Conservation (phyloP, 2,888 invertebrate species). For the Agrotis clavis region DNA sequence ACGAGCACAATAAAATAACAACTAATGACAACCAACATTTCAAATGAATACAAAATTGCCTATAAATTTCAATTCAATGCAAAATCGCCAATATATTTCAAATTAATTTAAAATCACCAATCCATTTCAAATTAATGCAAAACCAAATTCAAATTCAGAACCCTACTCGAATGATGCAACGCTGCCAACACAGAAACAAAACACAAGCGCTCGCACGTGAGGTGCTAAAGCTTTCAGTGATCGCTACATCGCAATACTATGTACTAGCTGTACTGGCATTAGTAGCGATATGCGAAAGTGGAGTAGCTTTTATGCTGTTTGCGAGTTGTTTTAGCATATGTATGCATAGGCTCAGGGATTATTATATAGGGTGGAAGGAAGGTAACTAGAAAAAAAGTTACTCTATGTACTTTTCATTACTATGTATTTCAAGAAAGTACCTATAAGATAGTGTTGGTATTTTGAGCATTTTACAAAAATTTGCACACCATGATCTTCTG, state of each 20-base stretch:
- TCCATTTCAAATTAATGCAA: not conserved
- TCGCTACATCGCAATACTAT: slow-evolving; percentile 32
- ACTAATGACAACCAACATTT: no score
- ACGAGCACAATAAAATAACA: no score
- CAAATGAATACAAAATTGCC: no score
- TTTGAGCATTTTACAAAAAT: no score
- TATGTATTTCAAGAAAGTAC: no score
- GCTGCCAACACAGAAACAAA: slow-evolving; percentile 21
- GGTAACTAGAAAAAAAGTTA: not conserved
- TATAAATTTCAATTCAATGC: no score
- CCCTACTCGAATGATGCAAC: slow-evolving; percentile 22
- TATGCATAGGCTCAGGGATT: no score
- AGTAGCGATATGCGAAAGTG: slow-evolving; percentile 13
- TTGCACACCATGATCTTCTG: not conserved
- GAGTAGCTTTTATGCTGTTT: not conserved
- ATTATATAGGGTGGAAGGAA: not conserved
- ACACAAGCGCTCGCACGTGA: slow-evolving; percentile 42
- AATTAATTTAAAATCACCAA: not conserved
- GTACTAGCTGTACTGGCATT: slow-evolving; percentile 18
- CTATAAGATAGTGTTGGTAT: no score
- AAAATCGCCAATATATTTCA: no score
- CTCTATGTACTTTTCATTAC: not conserved
- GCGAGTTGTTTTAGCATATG: not conserved
- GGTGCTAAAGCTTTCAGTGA: slow-evolving; percentile 42
- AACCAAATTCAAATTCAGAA: slow-evolving; percentile 10